phyloP scores from a whole-genome alignment of 2,113 vertebrate species.

The Hiodon alosoides region DNA sequence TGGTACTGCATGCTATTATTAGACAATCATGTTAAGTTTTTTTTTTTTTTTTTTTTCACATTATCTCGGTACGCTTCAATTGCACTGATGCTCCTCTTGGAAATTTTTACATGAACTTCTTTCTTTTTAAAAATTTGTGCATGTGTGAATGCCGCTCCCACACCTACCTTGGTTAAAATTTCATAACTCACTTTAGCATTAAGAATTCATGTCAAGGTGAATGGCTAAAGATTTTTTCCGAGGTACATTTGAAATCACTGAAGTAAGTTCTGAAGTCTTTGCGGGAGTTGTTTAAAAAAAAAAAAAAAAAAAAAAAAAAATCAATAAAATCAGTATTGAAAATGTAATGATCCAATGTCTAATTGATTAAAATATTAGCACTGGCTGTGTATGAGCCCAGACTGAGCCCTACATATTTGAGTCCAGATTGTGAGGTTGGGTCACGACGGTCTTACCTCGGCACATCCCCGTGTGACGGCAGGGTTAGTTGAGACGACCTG shows the following conservation, averaged over 20 bases:
- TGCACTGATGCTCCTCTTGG: too few species aligned
- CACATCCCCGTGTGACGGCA: too few species aligned
- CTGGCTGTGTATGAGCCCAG: too few species aligned
- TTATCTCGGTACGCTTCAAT: not conserved
- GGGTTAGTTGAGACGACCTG: too few species aligned
- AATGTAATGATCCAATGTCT: not conserved
- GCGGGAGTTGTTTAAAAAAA: too few species aligned
- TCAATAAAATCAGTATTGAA: not conserved
- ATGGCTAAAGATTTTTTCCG: not conserved
- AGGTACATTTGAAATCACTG: too few species aligned
- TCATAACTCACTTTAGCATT: not conserved
- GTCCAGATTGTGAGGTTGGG: too few species aligned
- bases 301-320: not conserved
- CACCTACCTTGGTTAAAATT: not conserved
- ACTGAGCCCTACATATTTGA: too few species aligned
- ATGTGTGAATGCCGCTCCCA: not conserved
- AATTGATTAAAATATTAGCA: not conserved
- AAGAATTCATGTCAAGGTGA: not conserved
- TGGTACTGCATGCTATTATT: slow-evolving; percentile 4
- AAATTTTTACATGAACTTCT: too few species aligned
- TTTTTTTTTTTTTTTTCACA: not conserved
- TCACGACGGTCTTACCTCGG: too few species aligned
- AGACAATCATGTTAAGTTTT: slow-evolving; percentile 1
- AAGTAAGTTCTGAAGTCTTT: too few species aligned
- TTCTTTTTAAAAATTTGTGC: not conserved